Conservation (phyloP, 2,888 invertebrate species). For the Megalurothrips usitatus region DNA sequence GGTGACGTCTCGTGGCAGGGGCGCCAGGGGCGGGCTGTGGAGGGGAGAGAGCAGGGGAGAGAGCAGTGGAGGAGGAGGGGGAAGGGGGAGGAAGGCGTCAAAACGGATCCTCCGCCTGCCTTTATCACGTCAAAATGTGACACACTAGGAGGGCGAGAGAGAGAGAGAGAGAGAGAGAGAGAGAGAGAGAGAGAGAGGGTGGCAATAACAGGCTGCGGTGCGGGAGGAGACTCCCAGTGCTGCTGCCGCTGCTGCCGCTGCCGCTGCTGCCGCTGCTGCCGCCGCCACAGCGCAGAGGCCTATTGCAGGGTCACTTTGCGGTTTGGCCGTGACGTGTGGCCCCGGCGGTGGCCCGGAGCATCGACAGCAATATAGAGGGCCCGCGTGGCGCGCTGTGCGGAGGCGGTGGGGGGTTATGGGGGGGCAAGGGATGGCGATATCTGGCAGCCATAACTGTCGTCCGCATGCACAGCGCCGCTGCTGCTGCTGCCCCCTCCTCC, state of each 20-base stretch:
- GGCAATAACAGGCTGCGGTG: not conserved
- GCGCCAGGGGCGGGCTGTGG: too few relatives aligned
- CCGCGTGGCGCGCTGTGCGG: not conserved
- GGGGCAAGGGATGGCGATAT: not conserved
- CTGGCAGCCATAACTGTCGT: constrained; percentile 6
- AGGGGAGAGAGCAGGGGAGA: too few relatives aligned
- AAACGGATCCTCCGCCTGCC: too few relatives aligned
- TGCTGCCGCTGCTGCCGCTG: too few relatives aligned
- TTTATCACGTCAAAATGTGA: not conserved
- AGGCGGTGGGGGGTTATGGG: not conserved
- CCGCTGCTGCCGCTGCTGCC: too few relatives aligned
- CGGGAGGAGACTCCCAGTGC: not conserved
- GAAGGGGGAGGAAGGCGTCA: too few relatives aligned
- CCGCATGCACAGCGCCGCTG: not conserved
- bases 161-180: too few relatives aligned
- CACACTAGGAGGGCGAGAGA: not conserved
- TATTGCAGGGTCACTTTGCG: not conserved
- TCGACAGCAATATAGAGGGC: not conserved
- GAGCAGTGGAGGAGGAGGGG: too few relatives aligned
- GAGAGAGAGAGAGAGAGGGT: not conserved
- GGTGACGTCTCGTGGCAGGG: too few relatives aligned
- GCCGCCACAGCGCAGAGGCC: not conserved
- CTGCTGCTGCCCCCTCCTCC: too few relatives aligned
- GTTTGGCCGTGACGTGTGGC: not conserved
- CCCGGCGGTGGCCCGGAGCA: not conserved